Base-by-base conservation (phyloP, 1,140 invertebrate species). In the Araneus ventricosus region DNA sequence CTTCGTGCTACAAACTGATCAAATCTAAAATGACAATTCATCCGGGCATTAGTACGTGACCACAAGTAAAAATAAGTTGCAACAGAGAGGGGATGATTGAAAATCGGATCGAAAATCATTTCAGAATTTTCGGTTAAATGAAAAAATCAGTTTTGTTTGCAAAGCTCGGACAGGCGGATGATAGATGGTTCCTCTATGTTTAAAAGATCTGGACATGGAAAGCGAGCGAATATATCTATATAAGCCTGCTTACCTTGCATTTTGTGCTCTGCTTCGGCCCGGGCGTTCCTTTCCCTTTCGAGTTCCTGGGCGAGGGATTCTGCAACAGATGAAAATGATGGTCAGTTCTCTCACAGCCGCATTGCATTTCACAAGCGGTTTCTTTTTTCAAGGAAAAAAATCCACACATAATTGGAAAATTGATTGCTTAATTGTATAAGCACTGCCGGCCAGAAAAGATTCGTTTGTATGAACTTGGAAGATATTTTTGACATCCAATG, bases 291-390 rank as follows among this genome's bases (percentile, higher is more conserved):
- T 95, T 98, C 97, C 96, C 98, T 96, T 95, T 98, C 97, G 94
- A 98, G 96, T 95, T 98, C 97, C 95, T 98, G 97, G 82, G 97
- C 97, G 94, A 98, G 96, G 75, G 97, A 97, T 96, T 98, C 97
- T 98, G 96, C 94, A 96, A 96, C 85, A 92, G 80, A 86, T 86
- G 80, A 70, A 37, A 34, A 92, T 70, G 80, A 92, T 82, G 39
- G 90, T 92, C 82, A 92, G 80, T 86, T 85, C 27, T 92, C 80
- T 37, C 90, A 84, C 45, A 57, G 27, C 27, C 30, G 20, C 30
- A 37, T 75, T 75, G 4, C 34, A 37, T 34, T 34, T 75, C 34
- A 75, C 24, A 52, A 17, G 45, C 45, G 10, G 17, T 30, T 67
- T 30, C 63, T 37, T 24, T 22, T 37, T 22, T 37, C 27, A 8